These are phyloP conservation scores for Urocitellus parryii DNA, from an alignment of 2,113 vertebrate species.

Conservation along the genomic window DNA sequence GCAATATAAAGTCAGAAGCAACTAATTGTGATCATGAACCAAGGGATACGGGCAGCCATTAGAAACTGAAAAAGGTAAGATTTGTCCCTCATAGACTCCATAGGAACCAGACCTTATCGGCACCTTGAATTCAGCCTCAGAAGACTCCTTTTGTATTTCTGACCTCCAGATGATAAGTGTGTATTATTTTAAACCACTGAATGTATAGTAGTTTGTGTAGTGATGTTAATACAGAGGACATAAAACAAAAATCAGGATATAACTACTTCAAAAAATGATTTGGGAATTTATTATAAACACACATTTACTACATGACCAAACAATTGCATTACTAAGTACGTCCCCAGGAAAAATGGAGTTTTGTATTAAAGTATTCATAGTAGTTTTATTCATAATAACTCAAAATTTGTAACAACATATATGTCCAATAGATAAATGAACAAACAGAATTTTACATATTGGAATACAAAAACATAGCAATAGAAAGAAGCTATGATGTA, in stretches of 20 bases:
- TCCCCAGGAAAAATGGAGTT: background rate
- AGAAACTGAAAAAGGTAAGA: background rate
- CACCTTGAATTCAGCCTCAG: background rate
- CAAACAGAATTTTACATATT: background rate
- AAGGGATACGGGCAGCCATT: background rate
- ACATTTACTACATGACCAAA: background rate
- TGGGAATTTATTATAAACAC: background rate
- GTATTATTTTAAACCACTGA: background rate
- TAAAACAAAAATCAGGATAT: constrained; percentile 22
- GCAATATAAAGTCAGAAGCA: background rate
- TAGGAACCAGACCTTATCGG: background rate
- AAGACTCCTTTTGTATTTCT: background rate
- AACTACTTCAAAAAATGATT: background rate
- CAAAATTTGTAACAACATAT: background rate
- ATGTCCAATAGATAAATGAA: background rate
- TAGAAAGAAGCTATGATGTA: background rate
- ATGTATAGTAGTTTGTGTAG: background rate
- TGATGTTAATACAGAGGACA: background rate
- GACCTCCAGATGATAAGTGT: background rate
- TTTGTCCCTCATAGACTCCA: background rate
- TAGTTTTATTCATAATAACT: background rate
- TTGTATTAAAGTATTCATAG: background rate
- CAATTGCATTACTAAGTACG: background rate
- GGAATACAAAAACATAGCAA: background rate
- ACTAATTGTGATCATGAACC: background rate